Conservation (phyloP, 2,888 invertebrate species). For the Hirudinaria manillensis region DNA sequence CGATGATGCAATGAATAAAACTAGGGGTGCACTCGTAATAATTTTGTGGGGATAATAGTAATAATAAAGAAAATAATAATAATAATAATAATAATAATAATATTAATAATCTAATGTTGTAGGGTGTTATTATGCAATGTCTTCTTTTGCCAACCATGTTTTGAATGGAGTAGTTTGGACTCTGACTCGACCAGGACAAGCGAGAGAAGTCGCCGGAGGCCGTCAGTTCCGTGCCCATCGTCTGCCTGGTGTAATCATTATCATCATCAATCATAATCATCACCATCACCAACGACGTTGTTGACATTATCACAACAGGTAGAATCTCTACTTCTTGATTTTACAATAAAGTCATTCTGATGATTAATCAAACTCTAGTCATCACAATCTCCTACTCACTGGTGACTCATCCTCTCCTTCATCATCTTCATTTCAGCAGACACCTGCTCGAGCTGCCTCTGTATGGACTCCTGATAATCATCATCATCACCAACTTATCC, state of each 20-base stretch:
- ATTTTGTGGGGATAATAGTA: no score
- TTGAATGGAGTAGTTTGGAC: neutral
- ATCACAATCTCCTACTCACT: neutral
- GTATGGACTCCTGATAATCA: neutral
- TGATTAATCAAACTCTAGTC: no score
- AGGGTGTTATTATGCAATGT: no score
- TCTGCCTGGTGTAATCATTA: neutral
- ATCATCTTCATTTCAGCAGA: neutral
- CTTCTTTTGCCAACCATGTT: neutral
- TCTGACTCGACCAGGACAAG: neutral
- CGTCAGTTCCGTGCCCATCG: neutral
- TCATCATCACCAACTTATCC: no score
- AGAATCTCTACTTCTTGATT: neutral
- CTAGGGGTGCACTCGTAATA: no score
- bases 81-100: no score
- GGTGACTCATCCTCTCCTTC: neutral
- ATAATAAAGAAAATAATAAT: no score
- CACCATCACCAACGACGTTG: neutral
- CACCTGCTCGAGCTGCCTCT: constrained; percentile 12
- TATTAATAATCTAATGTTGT: no score
- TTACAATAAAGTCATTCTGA: no score
- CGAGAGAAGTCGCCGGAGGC: constrained; percentile 4
- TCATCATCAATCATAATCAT: neutral
- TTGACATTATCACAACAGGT: neutral
- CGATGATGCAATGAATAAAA: no score